A percentile compares a stretch with the other conserved stretches of the same genome.
phyloP scores from a whole-genome alignment of 2,797 vertebrate species.

The Phalanger gymnotis region DNA sequence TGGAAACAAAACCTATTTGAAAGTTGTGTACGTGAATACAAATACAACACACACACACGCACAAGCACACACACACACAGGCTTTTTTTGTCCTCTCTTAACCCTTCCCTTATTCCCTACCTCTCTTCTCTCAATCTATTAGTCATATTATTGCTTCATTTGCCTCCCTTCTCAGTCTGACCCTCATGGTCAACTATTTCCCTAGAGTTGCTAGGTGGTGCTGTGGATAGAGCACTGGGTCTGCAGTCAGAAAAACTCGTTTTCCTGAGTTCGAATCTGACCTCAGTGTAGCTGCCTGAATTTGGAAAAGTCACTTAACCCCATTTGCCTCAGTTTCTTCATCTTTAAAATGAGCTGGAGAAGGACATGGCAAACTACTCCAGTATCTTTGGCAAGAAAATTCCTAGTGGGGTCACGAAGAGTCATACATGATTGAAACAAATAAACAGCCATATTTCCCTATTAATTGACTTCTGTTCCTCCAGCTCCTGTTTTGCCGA shows the following conservation, averaged over 20 bases:
- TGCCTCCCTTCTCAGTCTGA: not conserved
- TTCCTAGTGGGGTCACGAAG: not conserved
- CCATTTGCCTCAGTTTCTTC: not conserved
- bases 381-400: not conserved
- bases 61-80: not conserved
- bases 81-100: not conserved
- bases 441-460: not conserved
- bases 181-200: not conserved
- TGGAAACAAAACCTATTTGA: not conserved
- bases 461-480: not conserved
- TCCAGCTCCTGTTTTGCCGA: not conserved
- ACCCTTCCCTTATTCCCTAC: not conserved
- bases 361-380: not conserved
- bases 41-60: not conserved
- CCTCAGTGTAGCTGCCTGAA: not conserved
- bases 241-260: not conserved
- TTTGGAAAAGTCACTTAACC: not conserved
- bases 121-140: not conserved
- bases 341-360: not conserved
- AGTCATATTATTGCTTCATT: not conserved
- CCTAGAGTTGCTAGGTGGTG: not conserved
- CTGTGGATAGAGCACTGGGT: not conserved
- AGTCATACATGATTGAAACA: not conserved
- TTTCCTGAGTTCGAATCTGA: not conserved
- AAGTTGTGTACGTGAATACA: not conserved